Evolutionary conservation across 2,797 vertebrate species (phyloP).

Genomic region (Crocidura indochinensis): DNA sequence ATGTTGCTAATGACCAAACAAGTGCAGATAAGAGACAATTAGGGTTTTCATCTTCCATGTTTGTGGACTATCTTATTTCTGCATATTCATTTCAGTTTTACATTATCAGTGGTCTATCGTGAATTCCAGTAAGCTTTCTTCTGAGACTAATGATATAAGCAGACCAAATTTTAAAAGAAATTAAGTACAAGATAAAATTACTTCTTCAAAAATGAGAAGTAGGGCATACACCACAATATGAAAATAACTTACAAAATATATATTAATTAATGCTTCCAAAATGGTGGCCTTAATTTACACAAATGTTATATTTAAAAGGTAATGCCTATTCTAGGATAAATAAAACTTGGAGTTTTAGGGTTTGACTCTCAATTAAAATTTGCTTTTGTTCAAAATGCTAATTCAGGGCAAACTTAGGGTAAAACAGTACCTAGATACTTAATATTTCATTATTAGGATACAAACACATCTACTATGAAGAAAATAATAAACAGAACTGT

Average conservation of each 20-base stretch:
- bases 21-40: slow-evolving; percentile 60
- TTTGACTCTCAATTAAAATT: slow-evolving; percentile 80
- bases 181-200: slow-evolving; percentile 60
- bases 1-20: slow-evolving; percentile 50
- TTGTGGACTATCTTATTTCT: slow-evolving; percentile 39
- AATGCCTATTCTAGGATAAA: slow-evolving; percentile 80
- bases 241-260: slow-evolving; percentile 64
- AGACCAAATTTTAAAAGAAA: slow-evolving; percentile 64
- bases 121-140: slow-evolving; percentile 75
- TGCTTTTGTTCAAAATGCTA: slow-evolving; percentile 76
- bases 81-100: slow-evolving; percentile 60
- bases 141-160: slow-evolving; percentile 54
- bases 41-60: slow-evolving; percentile 58
- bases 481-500: slow-evolving; percentile 74
- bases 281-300: slow-evolving; percentile 69
- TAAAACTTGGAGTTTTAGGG: slow-evolving; percentile 65
- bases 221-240: slow-evolving; percentile 62
- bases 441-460: slow-evolving; percentile 64
- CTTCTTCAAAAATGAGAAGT: slow-evolving; percentile 54
- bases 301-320: slow-evolving; percentile 73
- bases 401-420: slow-evolving; percentile 71
- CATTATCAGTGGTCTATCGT: slow-evolving; percentile 28
- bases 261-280: slow-evolving; percentile 70
- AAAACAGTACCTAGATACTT: slow-evolving; percentile 72
- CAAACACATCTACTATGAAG: slow-evolving; percentile 70